These are phyloP conservation scores for Amphiduros pacificus DNA, from an alignment of 2,888 invertebrate genomes.

Conservation along the genomic window DNA sequence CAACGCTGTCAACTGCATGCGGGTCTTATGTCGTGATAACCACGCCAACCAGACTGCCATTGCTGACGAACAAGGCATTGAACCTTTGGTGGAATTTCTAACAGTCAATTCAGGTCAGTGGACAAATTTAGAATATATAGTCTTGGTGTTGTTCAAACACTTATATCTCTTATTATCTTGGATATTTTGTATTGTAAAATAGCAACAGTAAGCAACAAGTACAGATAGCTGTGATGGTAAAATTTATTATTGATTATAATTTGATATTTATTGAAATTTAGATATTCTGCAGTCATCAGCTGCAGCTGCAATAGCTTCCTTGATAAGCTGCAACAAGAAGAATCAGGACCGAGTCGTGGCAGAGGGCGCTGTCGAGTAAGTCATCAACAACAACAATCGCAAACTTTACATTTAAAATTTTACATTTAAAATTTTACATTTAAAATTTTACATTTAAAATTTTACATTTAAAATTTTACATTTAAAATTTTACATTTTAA, in stretches of 20 bases:
- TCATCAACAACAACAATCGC: neutral
- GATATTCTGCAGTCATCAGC: conserved; percentile 55
- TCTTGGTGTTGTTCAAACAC: neutral
- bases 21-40: conserved; percentile 52
- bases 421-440: no score
- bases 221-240: no score
- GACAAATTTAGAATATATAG: neutral
- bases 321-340: conserved; percentile 40
- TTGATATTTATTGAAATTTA: no score
- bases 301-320: conserved; percentile 55
- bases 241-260: no score
- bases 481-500: no score
- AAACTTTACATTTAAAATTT: neutral
- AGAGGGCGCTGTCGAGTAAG: conserved; percentile 53
- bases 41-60: conserved; percentile 51
- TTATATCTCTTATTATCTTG: no score
- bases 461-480: no score
- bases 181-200: no score
- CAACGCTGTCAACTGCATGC: conserved; percentile 57
- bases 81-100: conserved; percentile 56
- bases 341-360: conserved; percentile 51
- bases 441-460: no score
- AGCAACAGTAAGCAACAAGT: no score
- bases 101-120: conserved; percentile 48
- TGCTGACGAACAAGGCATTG: conserved; percentile 47